Evolutionary conservation across 2,797 vertebrate genomes (phyloP).

Genomic region (Urophycis tenuis): DNA sequence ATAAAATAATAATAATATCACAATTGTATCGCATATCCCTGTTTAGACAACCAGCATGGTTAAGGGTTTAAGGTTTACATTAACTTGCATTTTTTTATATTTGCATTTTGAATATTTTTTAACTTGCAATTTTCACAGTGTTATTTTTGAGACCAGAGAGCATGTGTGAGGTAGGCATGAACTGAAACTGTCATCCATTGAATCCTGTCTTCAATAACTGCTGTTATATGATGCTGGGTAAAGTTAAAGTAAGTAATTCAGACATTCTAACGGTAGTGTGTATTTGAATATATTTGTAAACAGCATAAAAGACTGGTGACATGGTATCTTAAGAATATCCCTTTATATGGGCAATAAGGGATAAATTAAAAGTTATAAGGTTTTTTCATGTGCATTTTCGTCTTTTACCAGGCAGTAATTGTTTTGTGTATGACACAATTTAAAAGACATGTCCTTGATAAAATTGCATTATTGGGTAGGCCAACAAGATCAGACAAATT

Average conservation of each 20-base stretch:
- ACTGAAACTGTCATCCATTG: slow-evolving; percentile 16
- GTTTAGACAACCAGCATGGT: not conserved
- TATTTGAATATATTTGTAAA: slow-evolving; percentile 9
- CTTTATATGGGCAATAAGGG: not conserved
- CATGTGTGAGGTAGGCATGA: slow-evolving; percentile 39
- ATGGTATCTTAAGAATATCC: slow-evolving; percentile 1
- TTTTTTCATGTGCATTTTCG: slow-evolving; percentile 12
- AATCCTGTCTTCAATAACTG: not conserved
- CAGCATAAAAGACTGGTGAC: slow-evolving; percentile 6
- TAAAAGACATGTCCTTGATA: slow-evolving; percentile 7
- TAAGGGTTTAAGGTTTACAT: not conserved
- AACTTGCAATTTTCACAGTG: slow-evolving; percentile 29
- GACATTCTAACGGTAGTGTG: not conserved
- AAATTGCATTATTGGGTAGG: slow-evolving; percentile 5
- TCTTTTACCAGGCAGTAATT: slow-evolving; percentile 20
- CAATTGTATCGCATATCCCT: not conserved
- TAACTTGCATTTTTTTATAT: slow-evolving; percentile 1
- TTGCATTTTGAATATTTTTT: slow-evolving; percentile 3
- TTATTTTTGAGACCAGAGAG: slow-evolving; percentile 27
- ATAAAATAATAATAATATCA: slow-evolving; percentile 3
- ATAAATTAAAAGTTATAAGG: not conserved
- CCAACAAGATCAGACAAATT: not conserved
- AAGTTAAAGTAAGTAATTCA: not conserved
- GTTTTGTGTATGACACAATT: slow-evolving; percentile 6
- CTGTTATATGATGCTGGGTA: slow-evolving; percentile 1